phyloP scores from a whole-genome alignment of 2,113 vertebrate species.

The Cygnus atratus region DNA sequence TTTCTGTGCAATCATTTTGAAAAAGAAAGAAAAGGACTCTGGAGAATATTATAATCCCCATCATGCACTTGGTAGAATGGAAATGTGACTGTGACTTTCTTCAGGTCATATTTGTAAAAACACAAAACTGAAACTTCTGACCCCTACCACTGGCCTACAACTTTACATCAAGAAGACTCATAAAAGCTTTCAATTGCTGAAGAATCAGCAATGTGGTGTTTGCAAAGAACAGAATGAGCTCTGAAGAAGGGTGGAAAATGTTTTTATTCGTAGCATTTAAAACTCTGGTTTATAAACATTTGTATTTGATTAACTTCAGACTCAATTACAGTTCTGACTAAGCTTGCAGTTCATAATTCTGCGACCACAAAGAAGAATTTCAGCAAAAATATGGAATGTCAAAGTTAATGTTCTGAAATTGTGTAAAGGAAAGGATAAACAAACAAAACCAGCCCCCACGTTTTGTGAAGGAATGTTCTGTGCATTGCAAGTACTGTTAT shows the following conservation, averaged over 20 bases:
- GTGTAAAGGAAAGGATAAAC: conserved; percentile 23
- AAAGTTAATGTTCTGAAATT: conserved; percentile 14
- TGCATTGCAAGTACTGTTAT: background rate
- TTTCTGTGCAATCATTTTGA: background rate
- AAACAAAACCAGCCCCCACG: background rate
- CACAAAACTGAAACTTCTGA: background rate
- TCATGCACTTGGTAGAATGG: background rate
- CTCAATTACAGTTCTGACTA: conserved; percentile 40
- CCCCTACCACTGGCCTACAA: background rate
- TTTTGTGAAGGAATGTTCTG: background rate
- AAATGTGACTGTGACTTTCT: background rate
- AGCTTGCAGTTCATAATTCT: background rate
- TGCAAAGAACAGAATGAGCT: background rate
- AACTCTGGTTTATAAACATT: conserved; percentile 24
- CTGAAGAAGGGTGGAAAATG: background rate
- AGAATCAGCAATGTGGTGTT: background rate
- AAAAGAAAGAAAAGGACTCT: background rate
- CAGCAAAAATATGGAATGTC: background rate
- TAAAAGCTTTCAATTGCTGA: background rate
- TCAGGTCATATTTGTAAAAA: background rate
- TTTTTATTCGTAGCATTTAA: background rate
- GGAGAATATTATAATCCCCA: background rate
- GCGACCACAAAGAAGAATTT: conserved; percentile 9
- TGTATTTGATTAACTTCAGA: conserved; percentile 48
- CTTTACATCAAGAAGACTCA: background rate